Percentiles rank a stretch among this genome's conserved stretches.
phyloP scores from a whole-genome alignment of 2,797 vertebrate genomes.

The Spinibarbus caldwelli region DNA sequence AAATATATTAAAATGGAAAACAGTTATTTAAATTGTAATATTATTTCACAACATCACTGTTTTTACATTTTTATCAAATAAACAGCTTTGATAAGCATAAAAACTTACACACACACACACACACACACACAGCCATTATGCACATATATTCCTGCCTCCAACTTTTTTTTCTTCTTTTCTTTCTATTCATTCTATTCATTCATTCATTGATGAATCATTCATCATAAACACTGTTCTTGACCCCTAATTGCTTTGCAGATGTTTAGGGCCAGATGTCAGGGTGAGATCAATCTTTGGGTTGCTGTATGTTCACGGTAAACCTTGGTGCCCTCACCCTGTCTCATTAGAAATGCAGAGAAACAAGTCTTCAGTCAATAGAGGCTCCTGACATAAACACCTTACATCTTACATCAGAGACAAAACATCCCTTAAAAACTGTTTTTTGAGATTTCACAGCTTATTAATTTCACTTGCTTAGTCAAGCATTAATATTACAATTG shows the following conservation, averaged over 20 bases:
- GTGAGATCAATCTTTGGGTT: not conserved
- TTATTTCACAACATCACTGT: no score
- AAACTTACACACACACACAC: no score
- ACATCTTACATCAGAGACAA: not conserved
- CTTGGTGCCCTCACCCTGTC: not conserved
- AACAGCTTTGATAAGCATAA: no score
- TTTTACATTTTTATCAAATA: no score
- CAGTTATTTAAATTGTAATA: no score
- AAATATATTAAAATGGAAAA: no score
- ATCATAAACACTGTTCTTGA: not conserved
- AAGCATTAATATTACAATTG: not conserved
- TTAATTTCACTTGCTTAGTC: not conserved
- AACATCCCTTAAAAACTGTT: not conserved
- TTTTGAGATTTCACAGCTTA: not conserved
- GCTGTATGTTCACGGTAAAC: not conserved
- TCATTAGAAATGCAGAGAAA: constrained; percentile 23
- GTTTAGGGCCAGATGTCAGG: not conserved
- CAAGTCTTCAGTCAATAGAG: constrained; percentile 30
- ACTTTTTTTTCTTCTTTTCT: not conserved
- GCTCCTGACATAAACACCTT: constrained; percentile 27
- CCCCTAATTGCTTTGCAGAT: not conserved
- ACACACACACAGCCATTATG: no score
- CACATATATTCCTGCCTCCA: not conserved
- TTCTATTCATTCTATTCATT: not conserved
- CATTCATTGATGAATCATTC: not conserved